Conservation (phyloP, 2,797 vertebrate genomes). For the Presbytis comata region DNA sequence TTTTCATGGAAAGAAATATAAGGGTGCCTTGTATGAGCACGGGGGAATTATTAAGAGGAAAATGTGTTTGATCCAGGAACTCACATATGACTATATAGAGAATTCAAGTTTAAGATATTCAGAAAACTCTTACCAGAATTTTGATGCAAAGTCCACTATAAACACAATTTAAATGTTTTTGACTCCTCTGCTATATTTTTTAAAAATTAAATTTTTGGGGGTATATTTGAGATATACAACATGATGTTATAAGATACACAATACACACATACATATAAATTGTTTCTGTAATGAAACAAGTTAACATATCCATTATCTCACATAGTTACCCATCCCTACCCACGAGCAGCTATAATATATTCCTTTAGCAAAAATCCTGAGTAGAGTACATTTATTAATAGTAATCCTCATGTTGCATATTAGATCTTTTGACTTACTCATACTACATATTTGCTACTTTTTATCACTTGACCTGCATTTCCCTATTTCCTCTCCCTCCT, state of each 20-base stretch:
- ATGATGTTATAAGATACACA: not conserved
- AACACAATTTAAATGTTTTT: not conserved
- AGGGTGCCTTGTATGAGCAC: not conserved
- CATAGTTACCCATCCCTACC: not conserved
- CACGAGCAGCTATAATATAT: not conserved
- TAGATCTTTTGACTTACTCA: not conserved
- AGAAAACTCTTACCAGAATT: not conserved
- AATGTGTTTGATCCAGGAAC: not conserved
- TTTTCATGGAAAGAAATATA: not conserved
- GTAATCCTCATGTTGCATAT: not conserved
- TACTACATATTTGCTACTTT: not conserved
- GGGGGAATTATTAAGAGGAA: not conserved
- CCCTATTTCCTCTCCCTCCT: not conserved
- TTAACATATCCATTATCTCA: not conserved
- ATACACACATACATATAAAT: not conserved
- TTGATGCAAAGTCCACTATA: not conserved
- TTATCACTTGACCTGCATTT: not conserved
- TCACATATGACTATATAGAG: not conserved
- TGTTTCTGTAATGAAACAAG: not conserved
- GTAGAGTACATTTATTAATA: not conserved
- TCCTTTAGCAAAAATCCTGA: constrained; percentile 7
- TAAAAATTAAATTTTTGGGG: not conserved
- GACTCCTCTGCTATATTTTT: not conserved
- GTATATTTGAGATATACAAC: not conserved
- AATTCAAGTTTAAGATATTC: constrained; percentile 37